A percentile compares a stretch with the other conserved stretches of the same genome.
phyloP scores from a whole-genome alignment of 2,888 invertebrate species.

The Lasioglossum marginatum region DNA sequence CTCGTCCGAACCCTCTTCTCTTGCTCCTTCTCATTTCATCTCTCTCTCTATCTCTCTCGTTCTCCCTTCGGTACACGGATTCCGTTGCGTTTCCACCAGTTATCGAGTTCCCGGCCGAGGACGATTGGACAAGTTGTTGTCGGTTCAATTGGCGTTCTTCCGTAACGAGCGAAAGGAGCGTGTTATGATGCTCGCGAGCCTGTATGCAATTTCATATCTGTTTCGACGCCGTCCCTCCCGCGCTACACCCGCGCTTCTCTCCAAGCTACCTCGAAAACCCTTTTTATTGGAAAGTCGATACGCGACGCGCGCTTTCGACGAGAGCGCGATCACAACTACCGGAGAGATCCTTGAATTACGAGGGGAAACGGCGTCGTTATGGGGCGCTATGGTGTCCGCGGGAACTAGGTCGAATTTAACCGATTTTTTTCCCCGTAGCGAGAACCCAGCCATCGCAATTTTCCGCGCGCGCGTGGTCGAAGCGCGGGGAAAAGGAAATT shows the following conservation, averaged over 20 bases:
- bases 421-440: not conserved
- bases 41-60: no score
- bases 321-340: not conserved
- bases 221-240: not conserved
- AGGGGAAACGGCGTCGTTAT: not conserved
- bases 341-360: not conserved
- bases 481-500: not conserved
- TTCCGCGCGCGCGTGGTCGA: not conserved
- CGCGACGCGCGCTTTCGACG: not conserved
- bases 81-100: conserved; percentile 49
- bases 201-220: conserved; percentile 55
- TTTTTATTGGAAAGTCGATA: conserved; percentile 21
- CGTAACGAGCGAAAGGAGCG: conserved; percentile 55
- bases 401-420: not conserved
- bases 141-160: conserved; percentile 54
- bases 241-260: not conserved
- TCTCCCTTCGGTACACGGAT: conserved; percentile 21
- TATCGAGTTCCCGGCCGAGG: conserved; percentile 43
- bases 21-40: not conserved
- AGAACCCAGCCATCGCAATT: not conserved
- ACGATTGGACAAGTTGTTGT: conserved; percentile 59
- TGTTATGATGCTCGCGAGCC: conserved; percentile 48
- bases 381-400: not conserved
- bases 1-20: not conserved
- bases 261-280: not conserved